Evolutionary conservation across 2,888 invertebrate species (phyloP).

Genomic region (Lydus trimaculatus): DNA sequence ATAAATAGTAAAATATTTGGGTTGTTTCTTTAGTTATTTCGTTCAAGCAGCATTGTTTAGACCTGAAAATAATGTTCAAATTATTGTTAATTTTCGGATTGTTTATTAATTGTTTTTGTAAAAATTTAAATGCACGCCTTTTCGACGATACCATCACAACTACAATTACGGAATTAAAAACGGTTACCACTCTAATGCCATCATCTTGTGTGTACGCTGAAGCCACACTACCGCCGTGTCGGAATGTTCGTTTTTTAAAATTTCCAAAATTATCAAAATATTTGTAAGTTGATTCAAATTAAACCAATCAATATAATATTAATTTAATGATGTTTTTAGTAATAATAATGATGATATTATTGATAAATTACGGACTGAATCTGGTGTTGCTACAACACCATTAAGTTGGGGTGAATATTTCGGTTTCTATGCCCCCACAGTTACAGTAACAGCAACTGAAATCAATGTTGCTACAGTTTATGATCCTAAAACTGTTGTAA

Average conservation of each 20-base stretch:
- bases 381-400: slow-evolving; percentile 33
- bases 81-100: background rate
- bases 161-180: slow-evolving; percentile 46
- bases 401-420: slow-evolving; percentile 57
- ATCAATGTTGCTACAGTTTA: slow-evolving; percentile 48
- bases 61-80: background rate
- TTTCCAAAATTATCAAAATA: slow-evolving; percentile 47
- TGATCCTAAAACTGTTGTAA: slow-evolving; percentile 55
- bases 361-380: slow-evolving; percentile 14
- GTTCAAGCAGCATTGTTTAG: background rate
- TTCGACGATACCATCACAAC: slow-evolving; percentile 48
- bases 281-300: slow-evolving; percentile 36
- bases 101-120: background rate
- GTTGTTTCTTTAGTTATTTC: background rate
- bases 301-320: background rate
- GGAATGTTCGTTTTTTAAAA: slow-evolving; percentile 53
- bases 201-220: slow-evolving; percentile 58
- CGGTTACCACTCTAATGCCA: slow-evolving; percentile 54
- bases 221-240: slow-evolving; percentile 56
- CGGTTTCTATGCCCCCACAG: slow-evolving; percentile 54
- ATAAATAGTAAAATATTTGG: background rate
- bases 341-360: slow-evolving; percentile 7
- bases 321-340: background rate
- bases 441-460: slow-evolving; percentile 51
- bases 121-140: slow-evolving; percentile 31